phyloP scores from a whole-genome alignment of 2,888 invertebrate species.

The Acanthacorydalis orientalis region DNA sequence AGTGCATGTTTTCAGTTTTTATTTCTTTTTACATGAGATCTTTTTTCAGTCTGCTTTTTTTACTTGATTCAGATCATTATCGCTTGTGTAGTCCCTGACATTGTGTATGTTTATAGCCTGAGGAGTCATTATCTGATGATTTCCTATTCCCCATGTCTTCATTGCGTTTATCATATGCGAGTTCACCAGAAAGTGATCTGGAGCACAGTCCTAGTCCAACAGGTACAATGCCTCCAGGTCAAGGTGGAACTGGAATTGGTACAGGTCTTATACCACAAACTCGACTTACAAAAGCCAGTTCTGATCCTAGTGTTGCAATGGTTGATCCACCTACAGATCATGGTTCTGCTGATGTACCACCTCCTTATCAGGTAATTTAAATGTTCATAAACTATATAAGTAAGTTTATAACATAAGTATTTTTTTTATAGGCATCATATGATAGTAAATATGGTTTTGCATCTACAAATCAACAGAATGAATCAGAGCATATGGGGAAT shows the following conservation, averaged over 20 bases:
- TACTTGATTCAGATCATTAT: conserved; percentile 22
- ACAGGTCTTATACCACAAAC: conserved; percentile 13
- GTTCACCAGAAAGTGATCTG: conserved; percentile 89
- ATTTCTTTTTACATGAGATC: conserved; percentile 5
- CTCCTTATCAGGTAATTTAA: conserved; percentile 51
- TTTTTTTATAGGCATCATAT: conserved; percentile 14
- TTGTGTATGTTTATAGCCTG: conserved; percentile 51
- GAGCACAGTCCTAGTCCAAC: conserved; percentile 67
- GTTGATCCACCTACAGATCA: conserved; percentile 80
- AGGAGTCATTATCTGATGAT: conserved; percentile 93
- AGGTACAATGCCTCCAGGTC: conserved; percentile 34
- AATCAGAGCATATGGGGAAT: conserved; percentile 15
- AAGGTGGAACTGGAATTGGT: conserved; percentile 38
- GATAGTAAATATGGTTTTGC: conserved; percentile 50
- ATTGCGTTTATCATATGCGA: conserved; percentile 85
- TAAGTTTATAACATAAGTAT: neutral
- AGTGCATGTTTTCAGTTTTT: conserved; percentile 1
- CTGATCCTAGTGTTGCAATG: conserved; percentile 71
- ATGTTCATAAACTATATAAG: neutral
- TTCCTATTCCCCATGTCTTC: conserved; percentile 98
- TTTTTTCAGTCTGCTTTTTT: conserved; percentile 6
- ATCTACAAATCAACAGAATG: conserved; percentile 23
- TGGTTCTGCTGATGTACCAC: conserved; percentile 49
- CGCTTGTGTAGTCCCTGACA: conserved; percentile 13
- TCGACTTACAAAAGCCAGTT: conserved; percentile 59